Conservation (phyloP, 1,140 invertebrate species). For the Bombus haemorrhoidalis region DNA sequence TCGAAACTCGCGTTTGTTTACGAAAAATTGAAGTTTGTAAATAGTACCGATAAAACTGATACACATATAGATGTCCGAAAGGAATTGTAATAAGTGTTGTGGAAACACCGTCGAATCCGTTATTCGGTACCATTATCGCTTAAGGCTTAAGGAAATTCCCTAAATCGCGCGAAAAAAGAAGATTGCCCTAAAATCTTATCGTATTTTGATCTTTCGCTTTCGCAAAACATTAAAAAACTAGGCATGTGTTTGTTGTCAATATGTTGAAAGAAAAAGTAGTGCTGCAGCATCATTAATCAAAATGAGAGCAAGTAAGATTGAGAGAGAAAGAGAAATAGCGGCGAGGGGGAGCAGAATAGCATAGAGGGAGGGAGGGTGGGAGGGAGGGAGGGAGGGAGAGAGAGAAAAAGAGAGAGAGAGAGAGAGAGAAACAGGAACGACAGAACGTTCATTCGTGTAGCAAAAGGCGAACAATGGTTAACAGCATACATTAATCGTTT, state of each 20-base stretch:
- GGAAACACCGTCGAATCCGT: neutral
- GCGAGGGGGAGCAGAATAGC: neutral
- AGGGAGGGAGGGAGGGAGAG: neutral
- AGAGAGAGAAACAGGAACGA: conserved; percentile 7
- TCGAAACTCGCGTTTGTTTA: neutral
- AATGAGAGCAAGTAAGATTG: neutral
- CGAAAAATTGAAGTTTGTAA: neutral
- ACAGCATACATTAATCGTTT: conserved; percentile 29
- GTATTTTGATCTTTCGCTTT: conserved; percentile 32
- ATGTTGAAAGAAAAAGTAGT: neutral
- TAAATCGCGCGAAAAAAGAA: conserved; percentile 1
- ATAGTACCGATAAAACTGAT: neutral
- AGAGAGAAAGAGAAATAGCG: neutral
- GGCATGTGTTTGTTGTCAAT: conserved; percentile 12
- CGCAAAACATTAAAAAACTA: neutral
- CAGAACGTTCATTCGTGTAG: conserved; percentile 48
- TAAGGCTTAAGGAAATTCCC: neutral
- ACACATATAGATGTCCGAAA: neutral
- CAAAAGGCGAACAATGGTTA: conserved; percentile 49
- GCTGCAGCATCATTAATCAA: conserved; percentile 7
- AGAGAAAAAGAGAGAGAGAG: neutral
- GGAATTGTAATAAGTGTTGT: neutral
- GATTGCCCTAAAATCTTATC: conserved; percentile 34
- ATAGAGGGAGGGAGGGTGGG: neutral
- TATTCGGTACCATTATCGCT: neutral